A percentile compares a stretch with the other conserved stretches of the same genome.
Conservation (phyloP, 2,888 invertebrate species). For the Harpalus rubripes region DNA sequence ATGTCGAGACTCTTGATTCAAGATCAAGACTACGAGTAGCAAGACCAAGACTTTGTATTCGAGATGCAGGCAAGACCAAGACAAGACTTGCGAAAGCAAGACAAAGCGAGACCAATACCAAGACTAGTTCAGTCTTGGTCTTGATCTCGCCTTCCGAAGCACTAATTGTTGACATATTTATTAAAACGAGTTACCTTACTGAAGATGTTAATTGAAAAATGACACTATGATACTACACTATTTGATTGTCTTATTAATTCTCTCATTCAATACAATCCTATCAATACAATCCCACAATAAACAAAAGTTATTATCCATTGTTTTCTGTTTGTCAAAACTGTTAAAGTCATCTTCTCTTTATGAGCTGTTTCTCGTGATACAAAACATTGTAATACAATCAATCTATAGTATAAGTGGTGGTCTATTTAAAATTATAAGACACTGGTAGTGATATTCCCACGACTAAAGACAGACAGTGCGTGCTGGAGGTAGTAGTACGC, state of each 20-base stretch:
- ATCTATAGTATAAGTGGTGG: not conserved
- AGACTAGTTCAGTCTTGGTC: too few species aligned
- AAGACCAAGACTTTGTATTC: too few species aligned
- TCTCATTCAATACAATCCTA: not conserved
- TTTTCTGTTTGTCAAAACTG: not conserved
- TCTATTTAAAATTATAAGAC: not conserved
- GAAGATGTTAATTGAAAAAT: too few species aligned
- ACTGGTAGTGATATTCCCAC: slow-evolving; percentile 2
- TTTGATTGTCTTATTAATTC: not conserved
- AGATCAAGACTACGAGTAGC: too few species aligned
- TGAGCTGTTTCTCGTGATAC: not conserved
- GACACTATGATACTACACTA: too few species aligned
- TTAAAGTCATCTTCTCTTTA: not conserved
- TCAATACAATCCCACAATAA: not conserved
- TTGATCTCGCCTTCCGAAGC: too few species aligned
- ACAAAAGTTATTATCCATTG: not conserved
- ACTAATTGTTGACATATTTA: too few species aligned
- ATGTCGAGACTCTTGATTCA: too few species aligned
- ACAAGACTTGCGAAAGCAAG: too few species aligned
- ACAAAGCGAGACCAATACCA: too few species aligned
- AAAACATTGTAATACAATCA: slow-evolving; percentile 3
- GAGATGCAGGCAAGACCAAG: too few species aligned
- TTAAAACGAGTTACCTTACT: not conserved
- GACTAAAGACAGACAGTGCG: not conserved
- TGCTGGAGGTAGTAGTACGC: slow-evolving; percentile 4